Base-by-base conservation (phyloP, 2,113 vertebrate species). In the Pelobates fuscus region DNA sequence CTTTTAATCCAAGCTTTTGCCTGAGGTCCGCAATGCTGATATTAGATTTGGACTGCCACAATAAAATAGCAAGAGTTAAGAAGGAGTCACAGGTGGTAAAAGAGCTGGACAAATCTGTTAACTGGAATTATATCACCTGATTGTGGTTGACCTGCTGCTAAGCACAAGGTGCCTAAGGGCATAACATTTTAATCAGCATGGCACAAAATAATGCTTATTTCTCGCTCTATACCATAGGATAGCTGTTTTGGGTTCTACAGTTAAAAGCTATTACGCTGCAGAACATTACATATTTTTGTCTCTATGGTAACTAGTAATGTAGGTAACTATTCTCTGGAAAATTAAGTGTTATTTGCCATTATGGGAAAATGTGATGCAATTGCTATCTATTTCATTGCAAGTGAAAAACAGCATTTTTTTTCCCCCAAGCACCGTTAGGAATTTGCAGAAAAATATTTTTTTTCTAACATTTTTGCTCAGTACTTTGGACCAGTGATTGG, bases 221-320 rank as follows among this genome's bases (percentile, higher is more conserved):
- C 49, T 75, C 59, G 49, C 64, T 75, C 55, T 67, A 27, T 67
- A 49, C 72, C 54, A 75, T 60, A 67, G 64, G 72, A 63, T 44
- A 41, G 60, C 32, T 67, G 52, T 75, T 75, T 67, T 67, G 23
- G 62, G 29, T 74, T 66, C 43, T 75, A 25, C 65, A 49, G 63
- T 75, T 67, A 27, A 67, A 75, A 75, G 63, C 72, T 58, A 75
- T 75, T 75, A 67, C 65, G 58, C 65, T 75, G 52, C 54, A 60
- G 72, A 75, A 75, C 72, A 75, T 75, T 75, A 75, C 72, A 75
- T 75, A 75, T 75, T 67, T 75, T 67, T 75, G 72, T 75, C 54
- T 29, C 72, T 75, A 75, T 75, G 72, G 72, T 75, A 67, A 75
- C 72, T 67, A 59, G 72, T 75, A 75, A 67, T 75, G 72, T 75